phyloP scores from a whole-genome alignment of 1,140 invertebrate species.

The Helicoverpa zea region DNA sequence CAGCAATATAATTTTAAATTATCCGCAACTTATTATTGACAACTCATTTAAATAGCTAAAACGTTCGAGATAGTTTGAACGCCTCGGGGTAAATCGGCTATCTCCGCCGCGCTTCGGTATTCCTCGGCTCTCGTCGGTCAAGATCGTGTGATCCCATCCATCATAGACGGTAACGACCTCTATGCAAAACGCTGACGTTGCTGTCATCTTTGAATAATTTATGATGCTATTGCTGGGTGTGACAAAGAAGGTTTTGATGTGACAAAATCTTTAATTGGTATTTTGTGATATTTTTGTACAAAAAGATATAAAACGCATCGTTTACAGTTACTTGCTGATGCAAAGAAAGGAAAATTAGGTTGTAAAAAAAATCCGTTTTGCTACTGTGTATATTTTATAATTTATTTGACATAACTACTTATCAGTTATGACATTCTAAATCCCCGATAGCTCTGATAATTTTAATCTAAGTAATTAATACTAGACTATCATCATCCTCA shows the following conservation, averaged over 20 bases:
- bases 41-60: conserved; percentile 69
- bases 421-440: too few species aligned
- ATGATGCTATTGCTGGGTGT: conserved; percentile 43
- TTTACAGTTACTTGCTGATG: too few species aligned
- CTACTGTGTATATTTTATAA: too few species aligned
- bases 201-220: conserved; percentile 59
- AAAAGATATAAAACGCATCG: too few species aligned
- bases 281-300: too few species aligned
- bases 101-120: conserved; percentile 60
- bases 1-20: conserved; percentile 58
- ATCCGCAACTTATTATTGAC: conserved; percentile 65
- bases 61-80: conserved; percentile 53
- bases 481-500: too few species aligned
- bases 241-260: conserved; percentile 19
- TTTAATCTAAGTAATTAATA: too few species aligned
- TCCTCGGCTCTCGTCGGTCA: conserved; percentile 54
- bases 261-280: not conserved
- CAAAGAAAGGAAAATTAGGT: too few species aligned
- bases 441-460: too few species aligned
- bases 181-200: conserved; percentile 65
- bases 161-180: conserved; percentile 74
- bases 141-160: conserved; percentile 74
- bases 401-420: too few species aligned
- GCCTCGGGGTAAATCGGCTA: conserved; percentile 56
- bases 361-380: too few species aligned